Evolutionary conservation across 2,888 invertebrate genomes (phyloP).

Genomic region (Dicranocentrus wangi): DNA sequence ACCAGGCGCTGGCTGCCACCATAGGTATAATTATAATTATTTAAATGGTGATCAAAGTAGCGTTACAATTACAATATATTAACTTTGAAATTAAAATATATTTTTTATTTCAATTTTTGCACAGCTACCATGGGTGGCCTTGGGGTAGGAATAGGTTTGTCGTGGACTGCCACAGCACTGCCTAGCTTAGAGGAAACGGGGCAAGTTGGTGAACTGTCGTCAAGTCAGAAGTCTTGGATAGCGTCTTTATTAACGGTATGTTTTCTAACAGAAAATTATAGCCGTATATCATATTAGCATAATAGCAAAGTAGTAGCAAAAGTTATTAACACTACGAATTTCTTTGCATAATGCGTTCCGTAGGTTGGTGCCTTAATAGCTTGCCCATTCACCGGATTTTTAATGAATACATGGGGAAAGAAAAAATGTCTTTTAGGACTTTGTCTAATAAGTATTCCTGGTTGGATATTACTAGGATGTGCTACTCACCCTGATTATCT

Average conservation of each 20-base stretch:
- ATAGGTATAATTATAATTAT: not conserved
- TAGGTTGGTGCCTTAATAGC: conserved; percentile 55
- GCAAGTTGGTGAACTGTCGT: conserved; percentile 41
- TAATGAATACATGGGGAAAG: conserved; percentile 78
- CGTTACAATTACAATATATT: not conserved
- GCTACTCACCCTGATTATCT: conserved; percentile 75
- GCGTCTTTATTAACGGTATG: conserved; percentile 48
- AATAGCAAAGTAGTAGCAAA: conserved; percentile 3
- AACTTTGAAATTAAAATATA: too few species aligned
- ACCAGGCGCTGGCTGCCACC: not conserved
- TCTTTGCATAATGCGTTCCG: too few species aligned
- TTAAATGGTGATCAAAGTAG: not conserved
- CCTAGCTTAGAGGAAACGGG: conserved; percentile 44
- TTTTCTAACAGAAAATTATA: too few species aligned
- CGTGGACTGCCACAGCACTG: conserved; percentile 53
- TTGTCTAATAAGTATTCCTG: conserved; percentile 78
- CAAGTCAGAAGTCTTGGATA: conserved; percentile 51
- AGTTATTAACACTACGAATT: not conserved
- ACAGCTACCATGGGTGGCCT: conserved; percentile 60
- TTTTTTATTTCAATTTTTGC: too few species aligned
- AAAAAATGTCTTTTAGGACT: conserved; percentile 77
- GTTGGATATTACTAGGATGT: conserved; percentile 79
- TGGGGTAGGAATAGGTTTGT: conserved; percentile 50
- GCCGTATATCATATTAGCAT: too few species aligned
- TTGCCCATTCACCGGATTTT: conserved; percentile 75